Conservation (phyloP, 2,113 vertebrate genomes). For the Mastomys coucha region DNA sequence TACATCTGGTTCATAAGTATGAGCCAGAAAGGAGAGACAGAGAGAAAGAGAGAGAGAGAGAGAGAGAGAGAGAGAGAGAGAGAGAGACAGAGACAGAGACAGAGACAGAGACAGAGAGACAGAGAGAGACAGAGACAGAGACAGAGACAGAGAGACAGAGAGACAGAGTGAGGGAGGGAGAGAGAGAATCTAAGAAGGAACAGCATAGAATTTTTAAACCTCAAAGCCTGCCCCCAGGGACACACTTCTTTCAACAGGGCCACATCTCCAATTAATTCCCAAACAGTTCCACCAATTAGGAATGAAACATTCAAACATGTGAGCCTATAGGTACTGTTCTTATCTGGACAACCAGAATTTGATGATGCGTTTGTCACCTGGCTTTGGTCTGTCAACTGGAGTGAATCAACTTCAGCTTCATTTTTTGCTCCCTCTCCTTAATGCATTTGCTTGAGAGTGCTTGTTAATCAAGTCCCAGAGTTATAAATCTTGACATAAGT, state of each 20-base stretch:
- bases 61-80: not conserved
- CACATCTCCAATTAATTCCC: not conserved
- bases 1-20: not conserved
- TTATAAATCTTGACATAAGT: conserved; percentile 59
- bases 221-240: not conserved
- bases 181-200: not conserved
- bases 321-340: not conserved
- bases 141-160: not conserved
- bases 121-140: not conserved
- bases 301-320: not conserved
- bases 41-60: not conserved
- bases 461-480: not conserved
- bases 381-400: not conserved
- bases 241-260: not conserved
- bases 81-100: not conserved
- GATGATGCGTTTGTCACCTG: not conserved
- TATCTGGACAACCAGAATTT: not conserved
- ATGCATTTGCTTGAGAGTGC: conserved; percentile 14
- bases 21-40: not conserved
- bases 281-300: not conserved
- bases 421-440: not conserved
- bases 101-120: not conserved
- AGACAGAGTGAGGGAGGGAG: not conserved
- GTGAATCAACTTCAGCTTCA: conserved; percentile 10
- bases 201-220: not conserved